Conservation (phyloP, 2,888 invertebrate genomes). For the Catocala sponsa region DNA sequence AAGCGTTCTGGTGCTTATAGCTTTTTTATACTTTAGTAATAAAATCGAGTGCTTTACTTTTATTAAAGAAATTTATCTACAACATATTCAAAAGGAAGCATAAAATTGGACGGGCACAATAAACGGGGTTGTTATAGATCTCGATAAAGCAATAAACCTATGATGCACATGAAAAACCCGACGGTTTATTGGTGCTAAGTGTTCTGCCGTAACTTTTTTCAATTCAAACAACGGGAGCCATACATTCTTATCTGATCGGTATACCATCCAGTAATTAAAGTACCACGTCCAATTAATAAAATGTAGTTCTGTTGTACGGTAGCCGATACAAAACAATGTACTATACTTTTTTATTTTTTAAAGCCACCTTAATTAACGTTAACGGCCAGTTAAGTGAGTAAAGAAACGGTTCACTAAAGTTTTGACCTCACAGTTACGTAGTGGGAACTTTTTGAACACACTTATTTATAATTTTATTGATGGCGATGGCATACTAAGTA, state of each 20-base stretch:
- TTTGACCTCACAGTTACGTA: slow-evolving; percentile 39
- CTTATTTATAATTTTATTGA: slow-evolving; percentile 27
- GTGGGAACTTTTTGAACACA: slow-evolving; percentile 48
- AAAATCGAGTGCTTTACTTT: not conserved
- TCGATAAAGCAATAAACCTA: slow-evolving; percentile 37
- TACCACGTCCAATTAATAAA: slow-evolving; percentile 82
- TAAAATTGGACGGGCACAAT: slow-evolving; percentile 10
- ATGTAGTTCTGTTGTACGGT: slow-evolving; percentile 71
- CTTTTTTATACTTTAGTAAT: not conserved
- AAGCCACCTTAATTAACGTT: slow-evolving; percentile 78
- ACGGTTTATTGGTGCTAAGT: slow-evolving; percentile 47
- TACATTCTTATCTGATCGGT: slow-evolving; percentile 65
- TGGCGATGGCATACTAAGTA: slow-evolving; percentile 21
- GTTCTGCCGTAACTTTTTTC: slow-evolving; percentile 45
- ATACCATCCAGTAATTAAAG: slow-evolving; percentile 78
- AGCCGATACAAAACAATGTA: slow-evolving; percentile 72
- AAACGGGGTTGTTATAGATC: slow-evolving; percentile 23
- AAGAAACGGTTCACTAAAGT: slow-evolving; percentile 38
- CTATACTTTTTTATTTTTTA: slow-evolving; percentile 66
- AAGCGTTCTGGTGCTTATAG: not conserved
- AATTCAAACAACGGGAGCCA: slow-evolving; percentile 41
- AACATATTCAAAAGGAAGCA: slow-evolving; percentile 15
- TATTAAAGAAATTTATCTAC: slow-evolving; percentile 3
- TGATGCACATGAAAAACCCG: slow-evolving; percentile 29
- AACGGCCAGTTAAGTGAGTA: slow-evolving; percentile 65